Evolutionary conservation across 2,888 invertebrate genomes (phyloP).

Genomic region (Cheilosia impressa): DNA sequence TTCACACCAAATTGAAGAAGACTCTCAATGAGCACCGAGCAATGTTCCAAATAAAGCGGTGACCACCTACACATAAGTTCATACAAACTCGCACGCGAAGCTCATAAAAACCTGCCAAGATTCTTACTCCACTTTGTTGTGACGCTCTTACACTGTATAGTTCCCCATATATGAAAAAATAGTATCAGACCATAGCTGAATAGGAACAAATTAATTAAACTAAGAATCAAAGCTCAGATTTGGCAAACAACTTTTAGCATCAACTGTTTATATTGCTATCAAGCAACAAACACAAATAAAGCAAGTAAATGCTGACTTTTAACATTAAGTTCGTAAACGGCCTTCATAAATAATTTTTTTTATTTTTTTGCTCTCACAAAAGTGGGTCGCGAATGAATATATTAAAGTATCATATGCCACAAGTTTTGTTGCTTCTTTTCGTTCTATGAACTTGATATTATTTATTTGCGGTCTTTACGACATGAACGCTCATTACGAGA

Average conservation of each 20-base stretch:
- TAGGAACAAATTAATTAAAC: not conserved
- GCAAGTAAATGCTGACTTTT: conserved; percentile 15
- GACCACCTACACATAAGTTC: no score
- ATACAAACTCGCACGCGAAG: no score
- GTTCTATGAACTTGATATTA: conserved; percentile 16
- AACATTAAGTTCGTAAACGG: conserved; percentile 34
- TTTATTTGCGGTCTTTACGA: conserved; percentile 2
- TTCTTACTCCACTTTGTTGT: no score
- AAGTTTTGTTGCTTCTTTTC: conserved; percentile 5
- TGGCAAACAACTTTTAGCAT: conserved; percentile 1
- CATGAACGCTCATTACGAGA: conserved; percentile 8
- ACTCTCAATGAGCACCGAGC: no score
- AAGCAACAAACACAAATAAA: not conserved
- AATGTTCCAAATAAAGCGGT: no score
- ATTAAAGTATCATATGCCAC: conserved; percentile 41
- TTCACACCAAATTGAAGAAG: not conserved
- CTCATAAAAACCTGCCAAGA: no score
- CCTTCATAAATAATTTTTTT: conserved; percentile 33
- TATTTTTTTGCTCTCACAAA: not conserved
- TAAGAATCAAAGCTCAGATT: not conserved
- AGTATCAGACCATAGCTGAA: not conserved
- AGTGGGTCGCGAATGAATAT: conserved; percentile 38
- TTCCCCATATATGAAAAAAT: no score
- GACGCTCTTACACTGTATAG: no score
- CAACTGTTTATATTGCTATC: conserved; percentile 9